Percentiles rank a stretch among this genome's conserved stretches.
phyloP scores from a whole-genome alignment of 2,888 invertebrate species.

The Drosophila sordidula region DNA sequence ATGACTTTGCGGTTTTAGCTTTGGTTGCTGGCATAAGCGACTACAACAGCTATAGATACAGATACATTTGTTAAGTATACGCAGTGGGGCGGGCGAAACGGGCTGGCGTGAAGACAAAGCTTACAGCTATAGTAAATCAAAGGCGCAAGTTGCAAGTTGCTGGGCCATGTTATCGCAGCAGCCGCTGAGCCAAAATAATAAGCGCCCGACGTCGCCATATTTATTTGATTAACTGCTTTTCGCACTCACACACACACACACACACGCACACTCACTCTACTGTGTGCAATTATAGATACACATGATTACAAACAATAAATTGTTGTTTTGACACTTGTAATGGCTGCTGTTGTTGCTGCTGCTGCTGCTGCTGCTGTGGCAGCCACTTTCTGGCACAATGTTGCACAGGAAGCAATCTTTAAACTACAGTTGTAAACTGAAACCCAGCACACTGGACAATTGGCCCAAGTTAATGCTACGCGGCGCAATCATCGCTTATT shows the following conservation, averaged over 20 bases:
- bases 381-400: conserved; percentile 68
- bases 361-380: conserved; percentile 38
- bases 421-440: conserved; percentile 56
- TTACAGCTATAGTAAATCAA: conserved; percentile 70
- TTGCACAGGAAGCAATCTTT: conserved; percentile 70
- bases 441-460: conserved; percentile 67
- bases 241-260: conserved; percentile 35
- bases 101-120: conserved; percentile 53
- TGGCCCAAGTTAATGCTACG: conserved; percentile 41
- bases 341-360: conserved; percentile 54
- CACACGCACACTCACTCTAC: conserved; percentile 39
- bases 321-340: conserved; percentile 81
- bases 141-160: conserved; percentile 63
- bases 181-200: conserved; percentile 75
- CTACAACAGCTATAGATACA: conserved; percentile 31
- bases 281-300: conserved; percentile 67
- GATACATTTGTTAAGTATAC: conserved; percentile 40
- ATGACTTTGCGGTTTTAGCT: conserved; percentile 83
- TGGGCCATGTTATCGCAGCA: conserved; percentile 75
- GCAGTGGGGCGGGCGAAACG: background rate
- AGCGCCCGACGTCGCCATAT: conserved; percentile 77
- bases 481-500: conserved; percentile 37
- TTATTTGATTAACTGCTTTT: conserved; percentile 81
- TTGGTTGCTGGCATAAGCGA: conserved; percentile 50
- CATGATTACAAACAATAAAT: conserved; percentile 81